Percentiles rank a stretch among this genome's conserved stretches.
Evolutionary conservation across 2,888 invertebrate species (phyloP).

Genomic region (Drosophila paracracens): DNA sequence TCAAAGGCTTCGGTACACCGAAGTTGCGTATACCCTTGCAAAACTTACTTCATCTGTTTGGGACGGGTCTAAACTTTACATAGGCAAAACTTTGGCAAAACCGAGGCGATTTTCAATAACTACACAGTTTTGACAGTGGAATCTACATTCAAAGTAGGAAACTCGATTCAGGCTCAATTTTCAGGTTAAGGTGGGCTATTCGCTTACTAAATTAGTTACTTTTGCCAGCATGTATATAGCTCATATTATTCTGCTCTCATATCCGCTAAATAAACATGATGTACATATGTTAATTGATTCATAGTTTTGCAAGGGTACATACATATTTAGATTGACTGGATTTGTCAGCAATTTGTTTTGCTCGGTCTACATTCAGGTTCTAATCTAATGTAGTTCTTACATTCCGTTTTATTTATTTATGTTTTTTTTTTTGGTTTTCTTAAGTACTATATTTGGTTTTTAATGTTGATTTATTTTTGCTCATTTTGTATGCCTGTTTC

Average conservation of each 20-base stretch:
- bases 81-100: not conserved
- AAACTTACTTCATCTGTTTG: not conserved
- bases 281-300: not conserved
- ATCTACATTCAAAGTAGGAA: not conserved
- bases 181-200: not conserved
- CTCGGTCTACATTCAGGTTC: not conserved
- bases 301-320: constrained; percentile 21
- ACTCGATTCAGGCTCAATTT: not conserved
- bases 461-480: constrained; percentile 16
- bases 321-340: not conserved
- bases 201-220: not conserved
- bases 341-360: constrained; percentile 4
- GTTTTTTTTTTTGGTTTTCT: constrained; percentile 4
- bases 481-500: constrained; percentile 40
- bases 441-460: constrained; percentile 22
- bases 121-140: rapidly evolving
- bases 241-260: not conserved
- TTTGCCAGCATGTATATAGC: not conserved
- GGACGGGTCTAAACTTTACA: not conserved
- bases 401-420: constrained; percentile 1
- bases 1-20: constrained; percentile 23
- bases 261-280: not conserved
- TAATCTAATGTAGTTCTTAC: not conserved
- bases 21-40: constrained; percentile 34
- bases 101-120: not conserved